A percentile compares a stretch with the other conserved stretches of the same genome.
Evolutionary conservation across 30 jellyfish, hydroid and myxozoan species (phyloP).

Genomic region (Aurelia aurita): DNA sequence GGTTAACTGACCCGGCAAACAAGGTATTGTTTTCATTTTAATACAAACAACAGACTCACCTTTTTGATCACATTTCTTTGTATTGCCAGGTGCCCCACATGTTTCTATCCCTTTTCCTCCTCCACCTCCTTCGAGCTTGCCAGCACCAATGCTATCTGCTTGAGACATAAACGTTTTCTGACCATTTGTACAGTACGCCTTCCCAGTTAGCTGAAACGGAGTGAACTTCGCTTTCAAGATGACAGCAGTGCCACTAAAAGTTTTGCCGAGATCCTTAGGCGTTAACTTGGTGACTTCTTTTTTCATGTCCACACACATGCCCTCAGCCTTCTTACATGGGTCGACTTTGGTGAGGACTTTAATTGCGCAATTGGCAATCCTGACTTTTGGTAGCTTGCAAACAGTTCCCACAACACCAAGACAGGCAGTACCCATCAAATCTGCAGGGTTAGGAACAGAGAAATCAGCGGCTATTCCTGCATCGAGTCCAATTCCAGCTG

Average conservation of each 20-base stretch:
- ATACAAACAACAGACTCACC: too few species aligned
- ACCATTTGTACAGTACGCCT: neutral
- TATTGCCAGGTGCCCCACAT: slow-evolving; percentile 7
- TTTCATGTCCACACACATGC: neutral
- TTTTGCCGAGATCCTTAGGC: neutral
- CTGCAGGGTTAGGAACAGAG: neutral
- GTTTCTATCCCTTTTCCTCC: neutral
- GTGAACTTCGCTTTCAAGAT: neutral
- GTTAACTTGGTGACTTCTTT: neutral
- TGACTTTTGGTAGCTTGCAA: slow-evolving; percentile 16
- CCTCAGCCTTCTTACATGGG: slow-evolving; percentile 33
- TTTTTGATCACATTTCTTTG: neutral
- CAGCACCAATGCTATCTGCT: neutral
- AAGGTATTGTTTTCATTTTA: too few species aligned
- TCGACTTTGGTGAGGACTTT: slow-evolving; percentile 20
- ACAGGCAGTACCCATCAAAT: slow-evolving; percentile 32
- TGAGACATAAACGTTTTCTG: neutral
- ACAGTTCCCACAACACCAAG: slow-evolving; percentile 20
- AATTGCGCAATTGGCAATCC: slow-evolving; percentile 24
- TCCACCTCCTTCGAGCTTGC: slow-evolving; percentile 1
- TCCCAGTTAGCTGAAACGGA: neutral
- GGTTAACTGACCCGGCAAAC: too few species aligned
- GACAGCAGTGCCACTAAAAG: neutral
- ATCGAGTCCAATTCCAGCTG: slow-evolving; percentile 50
- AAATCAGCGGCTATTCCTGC: slow-evolving; percentile 46